These are phyloP conservation scores for Ptiloglossa arizonensis DNA, from an alignment of 1,140 invertebrate species.

Conservation along the genomic window DNA sequence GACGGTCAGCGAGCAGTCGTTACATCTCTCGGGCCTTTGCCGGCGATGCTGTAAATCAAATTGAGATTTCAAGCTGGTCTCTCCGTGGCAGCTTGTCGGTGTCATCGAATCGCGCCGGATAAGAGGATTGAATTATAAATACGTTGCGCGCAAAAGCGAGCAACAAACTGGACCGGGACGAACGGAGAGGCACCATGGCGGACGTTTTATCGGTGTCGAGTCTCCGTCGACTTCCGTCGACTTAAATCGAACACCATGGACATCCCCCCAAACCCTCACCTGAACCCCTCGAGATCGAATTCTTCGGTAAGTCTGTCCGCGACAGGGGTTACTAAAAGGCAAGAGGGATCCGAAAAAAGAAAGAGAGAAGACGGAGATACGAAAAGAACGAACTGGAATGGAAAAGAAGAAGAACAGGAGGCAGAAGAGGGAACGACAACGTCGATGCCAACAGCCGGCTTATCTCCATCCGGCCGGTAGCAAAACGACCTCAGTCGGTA, in stretches of 20 bases:
- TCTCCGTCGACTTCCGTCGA: constrained; percentile 20
- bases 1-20: neutral
- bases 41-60: constrained; percentile 36
- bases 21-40: neutral
- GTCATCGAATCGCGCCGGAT: constrained; percentile 44
- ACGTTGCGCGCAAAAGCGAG: constrained; percentile 16
- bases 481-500: constrained; percentile 20
- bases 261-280: neutral
- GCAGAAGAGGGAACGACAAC: constrained; percentile 7
- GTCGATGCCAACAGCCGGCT: constrained; percentile 28
- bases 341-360: neutral
- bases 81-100: constrained; percentile 35
- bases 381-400: too few species aligned
- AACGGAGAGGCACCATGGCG: neutral
- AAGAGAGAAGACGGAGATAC: neutral
- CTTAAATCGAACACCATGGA: constrained; percentile 30
- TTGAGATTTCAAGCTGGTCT: constrained; percentile 35
- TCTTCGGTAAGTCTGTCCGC: constrained; percentile 33
- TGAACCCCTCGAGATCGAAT: constrained; percentile 33
- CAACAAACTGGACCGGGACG: neutral
- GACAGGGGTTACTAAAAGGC: constrained; percentile 35
- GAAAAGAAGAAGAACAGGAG: neutral
- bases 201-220: constrained; percentile 34
- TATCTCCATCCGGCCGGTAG: constrained; percentile 62
- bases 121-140: constrained; percentile 53